Evolutionary conservation across 2,888 invertebrate species (phyloP), one percentile per base, ranked within the genome.

Genomic region (Ischnura elegans): DNA sequence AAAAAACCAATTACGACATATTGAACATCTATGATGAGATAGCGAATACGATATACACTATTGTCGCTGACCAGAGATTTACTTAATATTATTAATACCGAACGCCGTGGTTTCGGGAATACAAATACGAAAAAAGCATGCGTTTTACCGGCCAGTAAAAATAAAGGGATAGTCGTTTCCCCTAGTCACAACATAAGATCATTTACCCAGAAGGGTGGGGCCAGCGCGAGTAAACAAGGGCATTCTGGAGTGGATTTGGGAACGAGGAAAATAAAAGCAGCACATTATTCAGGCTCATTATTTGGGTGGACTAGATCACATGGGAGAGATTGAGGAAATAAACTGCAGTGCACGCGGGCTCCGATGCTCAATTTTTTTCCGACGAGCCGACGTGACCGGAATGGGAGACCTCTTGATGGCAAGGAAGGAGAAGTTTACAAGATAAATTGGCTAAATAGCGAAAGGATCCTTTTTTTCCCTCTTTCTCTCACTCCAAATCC

Each of bases 301-400:
- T 76, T 76, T 76, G 76, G 36, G 76, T 36, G 36, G 76, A 76
- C 76, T 36, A 36, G 76, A 76, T 76, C 29, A 36, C 29, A 76
- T 76, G 76, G 76, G 76, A 76, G 76, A 76, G 76, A 76, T 76
- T 36, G 76, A 25, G 76, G 76, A 76, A 76, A 76, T 76, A 76
- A 76, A 76, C 29, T 76, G 76, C 76, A 76, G 36, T 29, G 76
- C 76, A 16, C 29, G 36, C 29, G 36, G 76, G 76, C 36, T 76
- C 76, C 25, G 76, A 76, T 76, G 76, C 36, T 36, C 76, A 76
- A n/a, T 76, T 76, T 76, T 76, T 61, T 76, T 76, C 76, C 76
- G 4, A 76, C 76, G 76, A 16, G 3, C 13, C 29, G 29, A 76
- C 76, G 76, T 76, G 76, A 76, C 76, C 29, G 76, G 76, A 76